Evolutionary conservation across 2,113 vertebrate genomes (phyloP), one percentile per base, ranked within the genome.

Genomic region (Forbesichthys agassizii): DNA sequence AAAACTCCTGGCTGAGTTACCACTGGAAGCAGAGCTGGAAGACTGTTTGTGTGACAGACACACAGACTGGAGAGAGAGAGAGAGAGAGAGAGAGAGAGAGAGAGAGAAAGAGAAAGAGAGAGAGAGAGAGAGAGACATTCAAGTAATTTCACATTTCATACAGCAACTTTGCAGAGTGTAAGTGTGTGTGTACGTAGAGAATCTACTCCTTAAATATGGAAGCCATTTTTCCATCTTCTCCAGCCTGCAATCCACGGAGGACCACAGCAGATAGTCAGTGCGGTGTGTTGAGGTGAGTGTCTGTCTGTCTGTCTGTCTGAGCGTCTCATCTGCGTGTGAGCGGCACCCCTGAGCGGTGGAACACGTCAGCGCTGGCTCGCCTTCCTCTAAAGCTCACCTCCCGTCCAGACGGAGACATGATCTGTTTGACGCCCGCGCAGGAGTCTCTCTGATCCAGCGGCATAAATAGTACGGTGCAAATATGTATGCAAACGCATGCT

Each of bases 1-100:
- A 84, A 85, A 90, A 53, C 81, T 88, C 82, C 85, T 84, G 55
- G 77, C 75, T 20, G 20, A 20, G 80, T 80, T 89, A 84, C 86
- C 83, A 82, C 81, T 84, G 61, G 76, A 87, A 72, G 74, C 79
- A 78, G 70, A 16, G 27, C 73, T 69, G 81, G 76, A 62, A 69
- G 73, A 60, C 68, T 48, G 52, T 56, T 56, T 8, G 57, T 46
- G 60, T 33, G 51, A 11, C 20, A 20, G 20, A 20, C 20, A 20
- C 20, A 20, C 20, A 20, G 69, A 63, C 64, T 74, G 69, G 36
- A 48, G 33, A 7, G 51, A 52, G 27, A 52, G 56, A 54, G 48
- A 16, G 47, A 48, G 58, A 13, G 53, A 52, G 52, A 14, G 59
- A 64, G 14, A 55, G 42, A 56, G 65, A 62, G 52, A 73, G 62